Conservation (phyloP, 1,140 invertebrate species). For the Megalopta genalis region DNA sequence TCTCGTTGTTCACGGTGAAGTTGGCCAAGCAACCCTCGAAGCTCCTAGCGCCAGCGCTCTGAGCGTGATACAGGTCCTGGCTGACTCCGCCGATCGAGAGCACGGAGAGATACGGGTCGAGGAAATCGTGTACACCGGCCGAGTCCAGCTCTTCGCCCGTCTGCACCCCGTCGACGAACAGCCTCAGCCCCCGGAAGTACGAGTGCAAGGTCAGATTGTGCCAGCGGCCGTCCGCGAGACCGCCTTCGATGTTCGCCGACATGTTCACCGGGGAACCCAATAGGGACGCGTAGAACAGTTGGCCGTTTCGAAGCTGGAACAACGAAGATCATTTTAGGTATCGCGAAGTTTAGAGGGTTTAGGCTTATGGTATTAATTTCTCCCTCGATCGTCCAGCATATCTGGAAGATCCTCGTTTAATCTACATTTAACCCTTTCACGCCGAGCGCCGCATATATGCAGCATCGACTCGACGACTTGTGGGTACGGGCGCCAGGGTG, state of each 20-base stretch:
- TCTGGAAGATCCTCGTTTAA: too few species aligned
- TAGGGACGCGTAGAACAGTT: slow-evolving; percentile 88
- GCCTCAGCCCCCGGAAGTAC: slow-evolving; percentile 84
- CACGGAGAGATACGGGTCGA: slow-evolving; percentile 92
- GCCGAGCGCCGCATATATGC: too few species aligned
- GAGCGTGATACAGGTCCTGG: slow-evolving; percentile 80
- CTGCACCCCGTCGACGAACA: slow-evolving; percentile 86
- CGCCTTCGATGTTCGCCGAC: slow-evolving; percentile 82
- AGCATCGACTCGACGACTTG: too few species aligned
- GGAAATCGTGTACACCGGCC: slow-evolving; percentile 92
- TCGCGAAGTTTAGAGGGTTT: too few species aligned
- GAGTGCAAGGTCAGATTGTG: slow-evolving; percentile 90
- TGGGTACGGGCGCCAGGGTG: too few species aligned
- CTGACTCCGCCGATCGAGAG: slow-evolving; percentile 88
- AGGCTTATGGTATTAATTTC: too few species aligned
- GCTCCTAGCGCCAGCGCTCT: slow-evolving; percentile 78
- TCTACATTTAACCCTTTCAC: too few species aligned
- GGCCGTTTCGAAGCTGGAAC: slow-evolving; percentile 82
- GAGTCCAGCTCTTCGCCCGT: slow-evolving; percentile 92
- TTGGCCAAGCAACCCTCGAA: slow-evolving; percentile 95
- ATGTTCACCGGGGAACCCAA: slow-evolving; percentile 90
- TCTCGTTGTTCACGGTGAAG: slow-evolving; percentile 92
- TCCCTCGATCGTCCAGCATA: too few species aligned
- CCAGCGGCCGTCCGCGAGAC: slow-evolving; percentile 90
- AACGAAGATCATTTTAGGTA: neutral